A percentile compares a stretch with the other conserved stretches of the same genome.
phyloP scores from a whole-genome alignment of 1,140 invertebrate genomes.

The Hermetia illucens region DNA sequence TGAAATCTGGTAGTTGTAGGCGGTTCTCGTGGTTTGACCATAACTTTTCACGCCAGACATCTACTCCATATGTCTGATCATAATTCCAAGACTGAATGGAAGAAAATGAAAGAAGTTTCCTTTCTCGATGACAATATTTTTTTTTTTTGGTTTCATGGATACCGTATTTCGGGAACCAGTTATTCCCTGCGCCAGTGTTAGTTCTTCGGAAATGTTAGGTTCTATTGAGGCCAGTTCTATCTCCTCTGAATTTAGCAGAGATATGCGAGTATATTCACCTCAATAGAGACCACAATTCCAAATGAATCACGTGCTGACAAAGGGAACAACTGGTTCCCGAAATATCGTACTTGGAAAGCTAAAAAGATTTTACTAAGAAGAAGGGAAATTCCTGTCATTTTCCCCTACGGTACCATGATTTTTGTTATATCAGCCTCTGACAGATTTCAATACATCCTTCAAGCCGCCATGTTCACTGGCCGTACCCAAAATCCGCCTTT shows the following conservation, averaged over 20 bases:
- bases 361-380: constrained; percentile 34
- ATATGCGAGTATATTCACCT: too few relatives aligned
- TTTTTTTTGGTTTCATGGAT: constrained; percentile 40
- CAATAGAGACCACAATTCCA: too few relatives aligned
- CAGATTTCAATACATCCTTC: constrained; percentile 16
- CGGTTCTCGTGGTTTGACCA: constrained; percentile 59
- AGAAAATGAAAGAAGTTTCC: constrained; percentile 47
- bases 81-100: constrained; percentile 17
- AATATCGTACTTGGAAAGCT: constrained; percentile 40
- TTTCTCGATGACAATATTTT: constrained; percentile 36
- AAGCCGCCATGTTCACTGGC: constrained; percentile 32
- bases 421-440: too few relatives aligned
- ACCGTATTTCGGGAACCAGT: too few relatives aligned
- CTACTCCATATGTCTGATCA: constrained; percentile 27
- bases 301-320: too few relatives aligned
- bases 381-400: constrained; percentile 33
- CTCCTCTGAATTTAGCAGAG: too few relatives aligned
- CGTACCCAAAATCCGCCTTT: constrained; percentile 35
- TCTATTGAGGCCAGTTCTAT: too few relatives aligned
- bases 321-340: constrained; percentile 69
- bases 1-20: constrained; percentile 60
- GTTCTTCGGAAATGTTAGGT: too few relatives aligned
- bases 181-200: too few relatives aligned
- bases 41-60: constrained; percentile 60
- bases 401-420: constrained; percentile 35